Percentiles rank a stretch among this genome's conserved stretches.
phyloP scores from a whole-genome alignment of 2,113 vertebrate genomes.

The Synodontis membranacea region DNA sequence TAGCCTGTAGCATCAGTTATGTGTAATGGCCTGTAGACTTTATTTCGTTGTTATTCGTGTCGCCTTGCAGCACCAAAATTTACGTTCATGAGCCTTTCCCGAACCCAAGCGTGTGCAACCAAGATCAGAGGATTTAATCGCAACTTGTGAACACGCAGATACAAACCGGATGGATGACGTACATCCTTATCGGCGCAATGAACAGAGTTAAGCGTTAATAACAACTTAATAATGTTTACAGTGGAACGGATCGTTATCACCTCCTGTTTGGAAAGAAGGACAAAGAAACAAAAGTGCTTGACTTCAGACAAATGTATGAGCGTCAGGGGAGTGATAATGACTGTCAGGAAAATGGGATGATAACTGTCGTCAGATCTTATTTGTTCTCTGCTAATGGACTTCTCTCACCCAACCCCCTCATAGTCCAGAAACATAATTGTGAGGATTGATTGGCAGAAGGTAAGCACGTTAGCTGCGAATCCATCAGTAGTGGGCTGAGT shows the following conservation, averaged over 20 bases:
- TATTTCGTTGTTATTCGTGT: background rate
- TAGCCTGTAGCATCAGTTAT: background rate
- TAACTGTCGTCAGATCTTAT: slow-evolving; percentile 72
- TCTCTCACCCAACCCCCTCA: slow-evolving; percentile 62
- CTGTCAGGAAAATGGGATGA: slow-evolving; percentile 71
- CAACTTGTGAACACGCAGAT: background rate
- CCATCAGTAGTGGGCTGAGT: slow-evolving; percentile 69
- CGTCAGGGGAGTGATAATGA: slow-evolving; percentile 76
- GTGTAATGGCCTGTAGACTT: background rate
- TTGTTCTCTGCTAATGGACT: slow-evolving; percentile 75
- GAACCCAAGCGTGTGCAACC: background rate
- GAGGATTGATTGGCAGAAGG: slow-evolving; percentile 72
- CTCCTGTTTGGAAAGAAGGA: slow-evolving; percentile 67
- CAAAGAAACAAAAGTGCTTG: slow-evolving; percentile 64
- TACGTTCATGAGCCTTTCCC: background rate
- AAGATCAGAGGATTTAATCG: background rate
- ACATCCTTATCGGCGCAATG: background rate
- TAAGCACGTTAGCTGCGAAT: slow-evolving; percentile 71
- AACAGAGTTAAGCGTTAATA: background rate
- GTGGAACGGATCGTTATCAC: slow-evolving; percentile 38
- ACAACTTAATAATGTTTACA: slow-evolving; percentile 28
- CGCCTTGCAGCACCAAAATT: no score
- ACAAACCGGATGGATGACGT: background rate
- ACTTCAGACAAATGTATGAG: slow-evolving; percentile 67
- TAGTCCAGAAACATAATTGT: slow-evolving; percentile 73